A percentile compares a stretch with the other conserved stretches of the same genome.
These are phyloP conservation scores for Cosmorhoe ocellata DNA, from an alignment of 2,888 invertebrate species.

Conservation along the genomic window DNA sequence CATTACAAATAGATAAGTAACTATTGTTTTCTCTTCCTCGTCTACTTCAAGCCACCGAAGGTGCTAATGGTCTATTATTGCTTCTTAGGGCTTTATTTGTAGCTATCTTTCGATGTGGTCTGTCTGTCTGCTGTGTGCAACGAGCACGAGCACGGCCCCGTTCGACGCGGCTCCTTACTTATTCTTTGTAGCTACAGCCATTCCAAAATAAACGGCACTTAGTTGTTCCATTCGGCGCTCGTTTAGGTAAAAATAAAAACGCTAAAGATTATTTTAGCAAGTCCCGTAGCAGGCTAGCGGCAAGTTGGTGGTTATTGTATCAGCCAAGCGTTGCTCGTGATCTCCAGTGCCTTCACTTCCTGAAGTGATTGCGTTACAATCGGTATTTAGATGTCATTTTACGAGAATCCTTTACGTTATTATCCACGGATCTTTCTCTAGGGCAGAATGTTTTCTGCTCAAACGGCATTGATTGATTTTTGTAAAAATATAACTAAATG, in stretches of 20 bases:
- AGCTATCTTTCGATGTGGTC: constrained; percentile 39
- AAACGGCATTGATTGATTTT: too few species aligned
- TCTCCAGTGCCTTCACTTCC: constrained; percentile 62
- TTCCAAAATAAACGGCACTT: background rate
- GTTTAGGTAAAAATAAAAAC: background rate
- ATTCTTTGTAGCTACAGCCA: background rate
- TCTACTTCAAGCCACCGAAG: constrained; percentile 73
- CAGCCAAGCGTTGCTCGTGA: constrained; percentile 57
- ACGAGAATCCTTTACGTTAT: too few species aligned
- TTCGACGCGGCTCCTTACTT: constrained; percentile 10
- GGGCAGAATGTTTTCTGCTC: too few species aligned
- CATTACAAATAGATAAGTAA: constrained; percentile 54
- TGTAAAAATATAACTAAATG: too few species aligned
- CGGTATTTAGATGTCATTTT: too few species aligned
- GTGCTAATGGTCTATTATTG: constrained; percentile 81
- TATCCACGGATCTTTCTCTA: too few species aligned
- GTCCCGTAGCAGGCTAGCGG: constrained; percentile 40
- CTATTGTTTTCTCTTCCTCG: constrained; percentile 70
- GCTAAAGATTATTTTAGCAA: too few species aligned
- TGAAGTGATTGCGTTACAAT: constrained; percentile 29
- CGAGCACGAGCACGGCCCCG: background rate
- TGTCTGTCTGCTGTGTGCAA: constrained; percentile 26
- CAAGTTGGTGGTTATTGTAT: constrained; percentile 47
- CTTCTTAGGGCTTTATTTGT: constrained; percentile 68
- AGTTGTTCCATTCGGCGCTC: background rate